Base-by-base conservation (phyloP, 2,113 vertebrate genomes). In the Perccottus glenii region DNA sequence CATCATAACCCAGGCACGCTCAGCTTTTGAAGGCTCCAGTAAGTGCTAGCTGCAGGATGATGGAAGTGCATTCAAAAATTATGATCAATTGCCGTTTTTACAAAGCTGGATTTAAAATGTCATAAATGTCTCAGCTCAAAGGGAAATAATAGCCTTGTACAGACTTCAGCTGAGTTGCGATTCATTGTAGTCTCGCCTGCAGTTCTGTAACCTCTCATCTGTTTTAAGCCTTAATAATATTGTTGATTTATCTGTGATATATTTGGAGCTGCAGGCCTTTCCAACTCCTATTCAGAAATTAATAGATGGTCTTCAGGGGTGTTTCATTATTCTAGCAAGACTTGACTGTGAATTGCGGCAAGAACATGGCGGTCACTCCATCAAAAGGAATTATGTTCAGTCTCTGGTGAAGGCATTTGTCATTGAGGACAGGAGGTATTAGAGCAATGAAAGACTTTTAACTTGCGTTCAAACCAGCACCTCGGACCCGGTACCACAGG, bases 181-280 rank as follows among this genome's bases (percentile, higher is more conserved):
- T 96, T 93, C 93, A 94, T 95, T 92, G 94, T 91, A 77, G 74
- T 85, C 87, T 94, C 70, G 94, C 95, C 95, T 92, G 90, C 91
- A 94, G 96, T 95, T 90, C 90, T 93, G 92, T 93, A 90, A 92
- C 61, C 90, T 88, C 93, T 91, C 94, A 96, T 96, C 91, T 91
- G 87, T 96, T 95, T 93, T 91, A 88, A 80, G 91, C 94, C 95
- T 96, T 96, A 96, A 94, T 95, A 95, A 95, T 96, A 94, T 94
- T 95, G 94, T 96, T 97, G 96, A 96, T 95, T 95, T 96, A 96
- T 95, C 93, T 91, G 93, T 97, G 97, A 98, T 98, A 67, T 93
- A 98, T 99, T 93, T 92, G 86, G 86, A 89, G 94, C 95, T 94
- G 80, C 93, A 83, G 96, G 95, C 94, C 79, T 92, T 86, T 91